A percentile compares a stretch with the other conserved stretches of the same genome.
Evolutionary conservation across 2,888 invertebrate genomes (phyloP).

Genomic region (Salticus scenicus): DNA sequence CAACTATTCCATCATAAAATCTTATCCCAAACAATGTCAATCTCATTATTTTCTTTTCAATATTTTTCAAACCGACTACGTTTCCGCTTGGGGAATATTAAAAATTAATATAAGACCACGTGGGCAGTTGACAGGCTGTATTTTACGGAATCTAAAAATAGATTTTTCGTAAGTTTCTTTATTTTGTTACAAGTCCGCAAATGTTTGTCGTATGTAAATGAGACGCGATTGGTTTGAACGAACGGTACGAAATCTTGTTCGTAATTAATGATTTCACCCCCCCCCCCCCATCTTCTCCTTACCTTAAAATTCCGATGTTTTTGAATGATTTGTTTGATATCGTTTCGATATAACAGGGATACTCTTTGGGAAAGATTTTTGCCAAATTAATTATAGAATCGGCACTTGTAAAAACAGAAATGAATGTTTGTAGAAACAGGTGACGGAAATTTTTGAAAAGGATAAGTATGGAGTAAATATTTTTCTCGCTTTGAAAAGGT

Average conservation of each 20-base stretch:
- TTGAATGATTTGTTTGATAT: not conserved
- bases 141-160: not conserved
- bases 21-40: not conserved
- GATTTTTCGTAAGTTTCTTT: not conserved
- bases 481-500: not conserved
- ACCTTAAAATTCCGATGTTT: not conserved
- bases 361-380: not conserved
- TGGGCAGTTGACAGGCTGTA: not conserved
- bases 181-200: conserved; percentile 5
- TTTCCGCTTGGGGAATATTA: conserved; percentile 8
- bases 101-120: conserved; percentile 15
- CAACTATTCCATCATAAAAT: not conserved
- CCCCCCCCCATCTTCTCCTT: no score
- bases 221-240: not conserved
- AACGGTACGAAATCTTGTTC: no score
- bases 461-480: no score
- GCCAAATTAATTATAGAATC: not conserved
- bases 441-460: conserved; percentile 2
- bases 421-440: not conserved
- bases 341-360: not conserved
- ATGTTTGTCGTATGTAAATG: conserved; percentile 7
- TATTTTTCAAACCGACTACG: not conserved
- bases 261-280: no score
- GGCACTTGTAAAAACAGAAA: not conserved
- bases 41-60: conserved; percentile 2